Conservation (phyloP, 1,140 invertebrate genomes). For the Drosophila bocki region DNA sequence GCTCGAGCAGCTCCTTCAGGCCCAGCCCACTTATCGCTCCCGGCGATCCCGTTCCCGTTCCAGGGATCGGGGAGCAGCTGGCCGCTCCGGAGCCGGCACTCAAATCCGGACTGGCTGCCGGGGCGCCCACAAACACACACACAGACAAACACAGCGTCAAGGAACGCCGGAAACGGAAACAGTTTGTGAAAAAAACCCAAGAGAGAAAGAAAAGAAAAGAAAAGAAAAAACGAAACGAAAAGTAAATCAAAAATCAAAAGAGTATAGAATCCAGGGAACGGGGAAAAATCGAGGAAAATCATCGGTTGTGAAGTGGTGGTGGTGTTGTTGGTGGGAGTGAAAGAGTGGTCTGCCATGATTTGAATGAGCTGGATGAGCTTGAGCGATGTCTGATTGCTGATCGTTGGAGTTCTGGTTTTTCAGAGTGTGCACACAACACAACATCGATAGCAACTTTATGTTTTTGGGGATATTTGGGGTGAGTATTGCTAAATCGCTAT, state of each 20-base stretch:
- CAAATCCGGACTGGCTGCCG: constrained; percentile 73
- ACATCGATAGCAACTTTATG: constrained; percentile 39
- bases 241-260: constrained; percentile 52
- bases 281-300: constrained; percentile 23
- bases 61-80: constrained; percentile 21
- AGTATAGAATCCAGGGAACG: constrained; percentile 5
- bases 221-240: constrained; percentile 37
- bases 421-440: constrained; percentile 52
- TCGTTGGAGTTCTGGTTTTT: constrained; percentile 40
- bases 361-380: constrained; percentile 45
- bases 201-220: constrained; percentile 34
- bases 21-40: constrained; percentile 39
- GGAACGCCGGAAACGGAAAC: constrained; percentile 67
- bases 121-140: constrained; percentile 39
- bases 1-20: constrained; percentile 77
- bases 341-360: constrained; percentile 44
- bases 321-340: constrained; percentile 12
- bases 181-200: constrained; percentile 48
- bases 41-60: constrained; percentile 42
- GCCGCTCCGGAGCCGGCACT: constrained; percentile 34
- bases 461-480: constrained; percentile 23
- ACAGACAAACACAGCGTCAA: constrained; percentile 31
- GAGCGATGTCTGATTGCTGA: constrained; percentile 46
- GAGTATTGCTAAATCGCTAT: constrained; percentile 37
- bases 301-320: constrained; percentile 20